These are phyloP conservation scores for Acrobasis suavella DNA, from an alignment of 2,888 invertebrate species.

Conservation along the genomic window DNA sequence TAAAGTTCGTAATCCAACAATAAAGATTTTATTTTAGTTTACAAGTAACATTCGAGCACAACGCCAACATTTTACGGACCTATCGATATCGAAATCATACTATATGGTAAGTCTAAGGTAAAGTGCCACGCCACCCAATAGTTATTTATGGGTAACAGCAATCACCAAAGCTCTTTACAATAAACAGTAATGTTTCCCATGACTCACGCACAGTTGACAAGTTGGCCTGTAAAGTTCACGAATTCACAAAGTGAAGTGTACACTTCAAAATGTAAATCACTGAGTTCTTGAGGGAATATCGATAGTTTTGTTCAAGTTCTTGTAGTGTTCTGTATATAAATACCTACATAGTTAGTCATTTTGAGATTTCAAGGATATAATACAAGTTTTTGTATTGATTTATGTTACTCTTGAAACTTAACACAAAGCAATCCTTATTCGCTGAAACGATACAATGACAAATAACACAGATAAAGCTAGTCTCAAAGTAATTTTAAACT, in stretches of 20 bases:
- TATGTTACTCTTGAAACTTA: neutral
- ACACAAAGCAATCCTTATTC: too few relatives aligned
- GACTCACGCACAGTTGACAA: slow-evolving; percentile 50
- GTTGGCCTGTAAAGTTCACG: slow-evolving; percentile 44
- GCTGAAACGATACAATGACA: neutral
- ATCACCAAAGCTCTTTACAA: slow-evolving; percentile 49
- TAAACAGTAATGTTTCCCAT: slow-evolving; percentile 47
- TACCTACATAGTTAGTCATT: neutral
- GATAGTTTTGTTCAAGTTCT: neutral
- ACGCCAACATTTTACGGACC: slow-evolving; percentile 7
- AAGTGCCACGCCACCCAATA: slow-evolving; percentile 44
- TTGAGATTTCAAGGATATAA: neutral
- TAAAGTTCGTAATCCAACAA: too few relatives aligned
- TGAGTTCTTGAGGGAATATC: neutral
- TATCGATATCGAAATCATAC: slow-evolving; percentile 1
- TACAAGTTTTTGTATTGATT: neutral
- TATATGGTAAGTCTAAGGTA: neutral
- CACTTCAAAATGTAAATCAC: neutral
- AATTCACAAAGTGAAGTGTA: neutral
- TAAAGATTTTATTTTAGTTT: too few relatives aligned
- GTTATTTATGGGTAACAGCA: slow-evolving; percentile 51
- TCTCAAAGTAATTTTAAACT: neutral
- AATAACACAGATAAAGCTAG: neutral
- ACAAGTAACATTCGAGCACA: slow-evolving; percentile 3
- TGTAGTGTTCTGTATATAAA: neutral